Evolutionary conservation across 2,888 invertebrate species (phyloP).

Genomic region (Drosophila picticornis): DNA sequence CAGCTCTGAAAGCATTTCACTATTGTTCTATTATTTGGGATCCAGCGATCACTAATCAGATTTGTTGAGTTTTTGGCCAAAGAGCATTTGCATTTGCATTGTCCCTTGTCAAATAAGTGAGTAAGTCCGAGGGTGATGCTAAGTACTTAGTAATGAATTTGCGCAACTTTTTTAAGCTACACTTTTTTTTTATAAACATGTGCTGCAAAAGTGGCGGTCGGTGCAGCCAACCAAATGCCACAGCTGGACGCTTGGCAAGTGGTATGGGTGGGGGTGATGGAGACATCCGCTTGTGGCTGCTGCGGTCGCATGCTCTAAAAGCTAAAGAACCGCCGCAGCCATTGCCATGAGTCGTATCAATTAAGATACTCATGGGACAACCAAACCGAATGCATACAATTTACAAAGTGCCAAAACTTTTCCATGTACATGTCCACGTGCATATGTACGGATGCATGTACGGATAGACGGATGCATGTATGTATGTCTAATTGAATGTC

Average conservation of each 20-base stretch:
- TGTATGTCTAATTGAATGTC: neutral
- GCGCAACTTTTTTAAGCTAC: slow-evolving; percentile 30
- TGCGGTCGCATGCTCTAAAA: slow-evolving; percentile 69
- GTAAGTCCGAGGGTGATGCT: slow-evolving; percentile 1
- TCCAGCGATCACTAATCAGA: neutral
- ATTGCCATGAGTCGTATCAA: slow-evolving; percentile 54
- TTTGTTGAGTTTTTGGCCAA: neutral
- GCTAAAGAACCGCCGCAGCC: slow-evolving; percentile 56
- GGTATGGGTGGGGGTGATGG: neutral
- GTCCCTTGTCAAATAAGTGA: neutral
- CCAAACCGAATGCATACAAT: slow-evolving; percentile 35
- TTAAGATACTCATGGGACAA: slow-evolving; percentile 65
- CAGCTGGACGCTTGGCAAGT: slow-evolving; percentile 16
- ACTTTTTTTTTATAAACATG: slow-evolving; percentile 36
- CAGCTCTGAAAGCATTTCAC: neutral
- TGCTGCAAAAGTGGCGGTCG: slow-evolving; percentile 56
- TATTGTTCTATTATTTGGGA: neutral
- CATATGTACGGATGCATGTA: neutral
- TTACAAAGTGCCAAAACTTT: slow-evolving; percentile 48
- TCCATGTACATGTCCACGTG: neutral
- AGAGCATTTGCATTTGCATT: neutral
- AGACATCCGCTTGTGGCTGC: slow-evolving; percentile 41
- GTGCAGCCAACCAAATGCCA: slow-evolving; percentile 40
- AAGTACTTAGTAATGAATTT: slow-evolving; percentile 50
- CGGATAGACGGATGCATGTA: neutral